A percentile compares a stretch with the other conserved stretches of the same genome.
These are phyloP conservation scores for Mylabris phalerata DNA, from an alignment of 1,140 invertebrate species.

Conservation along the genomic window DNA sequence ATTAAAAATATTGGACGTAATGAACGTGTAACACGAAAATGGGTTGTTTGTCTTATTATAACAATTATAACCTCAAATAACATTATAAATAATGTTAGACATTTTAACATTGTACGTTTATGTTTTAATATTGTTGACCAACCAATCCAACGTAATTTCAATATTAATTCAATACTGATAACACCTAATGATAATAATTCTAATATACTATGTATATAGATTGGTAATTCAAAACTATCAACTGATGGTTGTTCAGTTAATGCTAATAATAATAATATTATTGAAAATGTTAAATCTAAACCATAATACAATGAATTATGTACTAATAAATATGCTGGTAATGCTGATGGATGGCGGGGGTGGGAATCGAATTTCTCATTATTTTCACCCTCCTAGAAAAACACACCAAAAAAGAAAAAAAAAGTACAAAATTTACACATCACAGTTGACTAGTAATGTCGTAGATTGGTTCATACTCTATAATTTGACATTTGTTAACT, in stretches of 20 bases:
- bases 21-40: conserved; percentile 81
- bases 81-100: conserved; percentile 74
- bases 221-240: conserved; percentile 53
- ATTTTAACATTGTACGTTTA: conserved; percentile 80
- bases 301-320: conserved; percentile 86
- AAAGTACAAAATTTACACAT: not conserved
- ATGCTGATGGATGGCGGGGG: conserved; percentile 70
- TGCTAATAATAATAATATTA: conserved; percentile 72
- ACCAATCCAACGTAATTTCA: conserved; percentile 82
- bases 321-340: conserved; percentile 81
- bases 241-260: conserved; percentile 78
- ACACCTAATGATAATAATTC: conserved; percentile 72
- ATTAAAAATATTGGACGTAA: conserved; percentile 85
- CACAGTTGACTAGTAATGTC: not conserved
- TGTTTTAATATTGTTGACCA: conserved; percentile 65
- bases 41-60: conserved; percentile 72
- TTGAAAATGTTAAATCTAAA: conserved; percentile 70
- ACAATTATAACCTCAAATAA: conserved; percentile 77
- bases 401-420: conserved; percentile 4
- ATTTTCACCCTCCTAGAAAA: conserved; percentile 73
- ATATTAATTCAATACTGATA: conserved; percentile 69
- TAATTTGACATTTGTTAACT: too few species aligned
- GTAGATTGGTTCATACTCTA: too few species aligned
- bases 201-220: conserved; percentile 75
- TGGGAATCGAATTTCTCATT: conserved; percentile 92